phyloP scores from a whole-genome alignment of 2,888 invertebrate genomes.

The Trissolcus japonicus region DNA sequence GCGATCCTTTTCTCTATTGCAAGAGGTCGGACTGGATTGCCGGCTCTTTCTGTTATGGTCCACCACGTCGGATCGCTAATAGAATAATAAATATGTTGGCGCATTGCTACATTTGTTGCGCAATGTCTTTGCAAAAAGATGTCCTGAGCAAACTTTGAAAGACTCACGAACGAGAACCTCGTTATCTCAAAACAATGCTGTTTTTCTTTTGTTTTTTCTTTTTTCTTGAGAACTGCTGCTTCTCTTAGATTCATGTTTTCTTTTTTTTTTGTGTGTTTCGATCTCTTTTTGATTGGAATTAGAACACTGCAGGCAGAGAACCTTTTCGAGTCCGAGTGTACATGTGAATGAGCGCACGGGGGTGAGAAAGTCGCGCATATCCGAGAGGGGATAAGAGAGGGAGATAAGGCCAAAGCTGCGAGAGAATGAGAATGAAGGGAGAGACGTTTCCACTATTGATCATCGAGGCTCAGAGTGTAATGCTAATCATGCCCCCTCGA shows the following conservation, averaged over 20 bases:
- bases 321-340: constrained; percentile 19
- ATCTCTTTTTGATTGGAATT: not conserved
- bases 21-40: constrained; percentile 54
- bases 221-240: not conserved
- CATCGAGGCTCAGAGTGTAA: constrained; percentile 76
- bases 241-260: not conserved
- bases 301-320: not conserved
- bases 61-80: constrained; percentile 66
- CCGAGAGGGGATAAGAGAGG: constrained; percentile 66
- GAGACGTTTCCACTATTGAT: constrained; percentile 77
- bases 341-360: constrained; percentile 56
- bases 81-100: constrained; percentile 72
- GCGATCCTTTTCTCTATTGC: constrained; percentile 67
- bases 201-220: not conserved
- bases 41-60: constrained; percentile 58
- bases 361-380: constrained; percentile 73
- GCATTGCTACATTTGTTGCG: constrained; percentile 63
- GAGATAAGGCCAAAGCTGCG: constrained; percentile 74
- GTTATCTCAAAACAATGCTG: constrained; percentile 35
- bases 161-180: constrained; percentile 58
- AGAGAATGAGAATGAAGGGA: constrained; percentile 74
- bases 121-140: constrained; percentile 39
- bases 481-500: constrained; percentile 75
- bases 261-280: not conserved
- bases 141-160: constrained; percentile 62